Conservation (phyloP, 2,888 invertebrate genomes). For the Dusona sp. region DNA sequence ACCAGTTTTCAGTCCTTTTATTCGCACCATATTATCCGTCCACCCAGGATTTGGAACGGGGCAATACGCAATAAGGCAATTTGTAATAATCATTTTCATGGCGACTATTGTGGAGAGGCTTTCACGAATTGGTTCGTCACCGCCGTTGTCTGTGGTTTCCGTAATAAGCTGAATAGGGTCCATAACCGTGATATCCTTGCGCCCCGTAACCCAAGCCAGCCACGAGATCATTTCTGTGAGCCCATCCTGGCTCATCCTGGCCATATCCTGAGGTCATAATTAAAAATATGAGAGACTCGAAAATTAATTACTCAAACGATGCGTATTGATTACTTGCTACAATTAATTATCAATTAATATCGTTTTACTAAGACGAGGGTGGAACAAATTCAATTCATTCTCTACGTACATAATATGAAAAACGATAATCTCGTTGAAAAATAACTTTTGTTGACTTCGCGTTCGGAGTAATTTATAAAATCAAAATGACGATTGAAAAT, state of each 20-base stretch:
- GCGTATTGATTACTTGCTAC: too few relatives aligned
- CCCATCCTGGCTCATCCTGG: slow-evolving; percentile 80
- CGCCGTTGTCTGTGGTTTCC: slow-evolving; percentile 69
- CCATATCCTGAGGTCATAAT: slow-evolving; percentile 76
- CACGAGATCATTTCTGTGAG: slow-evolving; percentile 79
- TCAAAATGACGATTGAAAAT: not conserved
- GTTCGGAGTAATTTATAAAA: not conserved
- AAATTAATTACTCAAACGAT: not conserved
- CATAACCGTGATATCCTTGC: slow-evolving; percentile 72
- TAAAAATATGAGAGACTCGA: not conserved
- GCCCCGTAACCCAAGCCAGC: slow-evolving; percentile 62
- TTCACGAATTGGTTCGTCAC: slow-evolving; percentile 42
- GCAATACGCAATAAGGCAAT: slow-evolving; percentile 7
- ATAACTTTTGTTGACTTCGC: not conserved
- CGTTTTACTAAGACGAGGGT: not conserved
- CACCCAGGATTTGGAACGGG: slow-evolving; percentile 5
- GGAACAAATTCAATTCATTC: not conserved
- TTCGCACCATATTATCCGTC: slow-evolving; percentile 32
- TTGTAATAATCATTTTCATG: slow-evolving; percentile 10
- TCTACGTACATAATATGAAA: not conserved
- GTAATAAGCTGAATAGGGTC: slow-evolving; percentile 68
- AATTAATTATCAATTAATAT: not conserved
- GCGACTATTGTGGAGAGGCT: not conserved
- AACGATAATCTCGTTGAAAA: too few relatives aligned
- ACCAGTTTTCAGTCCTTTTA: slow-evolving; percentile 30